Evolutionary conservation across 2,888 invertebrate genomes (phyloP).

Genomic region (Leptopterna dolabrata): DNA sequence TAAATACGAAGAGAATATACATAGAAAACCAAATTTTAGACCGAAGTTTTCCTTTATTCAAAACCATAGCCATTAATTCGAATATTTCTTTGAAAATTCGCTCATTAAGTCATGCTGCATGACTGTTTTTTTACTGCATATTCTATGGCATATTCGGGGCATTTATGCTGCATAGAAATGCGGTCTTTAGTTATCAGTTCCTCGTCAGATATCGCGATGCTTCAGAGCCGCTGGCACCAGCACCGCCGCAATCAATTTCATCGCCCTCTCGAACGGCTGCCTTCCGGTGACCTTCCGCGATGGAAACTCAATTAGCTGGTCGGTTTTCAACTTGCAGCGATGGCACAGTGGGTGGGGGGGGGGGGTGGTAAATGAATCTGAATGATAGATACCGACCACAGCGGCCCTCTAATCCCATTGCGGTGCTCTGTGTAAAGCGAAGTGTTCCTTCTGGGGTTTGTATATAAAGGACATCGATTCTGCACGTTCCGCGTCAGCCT

Average conservation of each 20-base stretch:
- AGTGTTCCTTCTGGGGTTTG: neutral
- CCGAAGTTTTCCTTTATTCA: too few species aligned
- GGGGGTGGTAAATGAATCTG: slow-evolving; percentile 25
- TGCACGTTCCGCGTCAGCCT: neutral
- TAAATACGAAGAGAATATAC: too few species aligned
- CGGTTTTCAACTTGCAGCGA: neutral
- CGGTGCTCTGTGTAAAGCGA: neutral
- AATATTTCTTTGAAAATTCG: too few species aligned
- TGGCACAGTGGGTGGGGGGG: neutral
- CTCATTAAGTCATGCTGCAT: too few species aligned
- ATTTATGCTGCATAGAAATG: too few species aligned
- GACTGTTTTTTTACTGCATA: too few species aligned
- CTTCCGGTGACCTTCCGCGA: neutral
- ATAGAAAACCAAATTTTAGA: too few species aligned
- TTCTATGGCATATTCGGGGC: too few species aligned
- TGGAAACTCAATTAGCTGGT: slow-evolving; percentile 27
- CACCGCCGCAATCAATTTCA: neutral
- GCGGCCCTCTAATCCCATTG: slow-evolving; percentile 20
- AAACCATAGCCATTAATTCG: too few species aligned
- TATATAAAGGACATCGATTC: neutral
- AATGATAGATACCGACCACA: slow-evolving; percentile 27
- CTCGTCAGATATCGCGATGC: neutral
- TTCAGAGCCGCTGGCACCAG: neutral
- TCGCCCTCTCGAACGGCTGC: neutral
- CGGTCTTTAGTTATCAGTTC: too few species aligned